These are phyloP conservation scores for Oryzias curvinotus DNA, from an alignment of 2,113 vertebrate species.

Conservation along the genomic window DNA sequence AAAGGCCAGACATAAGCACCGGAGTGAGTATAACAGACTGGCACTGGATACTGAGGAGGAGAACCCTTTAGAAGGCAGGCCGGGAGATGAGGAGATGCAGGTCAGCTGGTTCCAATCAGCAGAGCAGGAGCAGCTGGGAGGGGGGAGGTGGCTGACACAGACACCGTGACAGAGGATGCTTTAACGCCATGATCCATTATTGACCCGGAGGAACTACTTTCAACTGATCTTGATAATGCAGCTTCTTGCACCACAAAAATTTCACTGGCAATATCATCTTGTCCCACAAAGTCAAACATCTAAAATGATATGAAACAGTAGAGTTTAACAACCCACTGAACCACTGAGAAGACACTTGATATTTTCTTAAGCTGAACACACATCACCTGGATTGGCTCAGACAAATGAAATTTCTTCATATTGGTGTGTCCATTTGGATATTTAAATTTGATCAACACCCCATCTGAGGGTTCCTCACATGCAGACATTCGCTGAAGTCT, in stretches of 20 bases:
- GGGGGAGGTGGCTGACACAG: no score
- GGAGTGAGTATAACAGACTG: no score
- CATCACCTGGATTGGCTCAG: not conserved
- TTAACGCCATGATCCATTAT: not conserved
- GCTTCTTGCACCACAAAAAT: not conserved
- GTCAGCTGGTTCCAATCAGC: no score
- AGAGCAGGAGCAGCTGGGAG: no score
- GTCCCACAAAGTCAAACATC: conserved; percentile 1
- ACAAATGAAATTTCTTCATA: not conserved
- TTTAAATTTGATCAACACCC: not conserved
- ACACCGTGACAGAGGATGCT: no score
- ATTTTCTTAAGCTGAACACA: not conserved
- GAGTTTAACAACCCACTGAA: not conserved
- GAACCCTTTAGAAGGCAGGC: no score
- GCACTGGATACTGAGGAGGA: no score
- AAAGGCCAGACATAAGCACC: no score
- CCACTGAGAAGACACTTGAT: not conserved
- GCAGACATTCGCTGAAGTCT: not conserved
- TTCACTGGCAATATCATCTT: not conserved
- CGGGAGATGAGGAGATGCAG: no score
- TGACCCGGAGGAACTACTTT: not conserved
- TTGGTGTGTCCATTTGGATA: not conserved
- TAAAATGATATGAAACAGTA: not conserved
- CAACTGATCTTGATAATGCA: not conserved
- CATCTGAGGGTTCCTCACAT: not conserved